phyloP scores from a whole-genome alignment of 2,113 vertebrate genomes.

The Prunella fulvescens region DNA sequence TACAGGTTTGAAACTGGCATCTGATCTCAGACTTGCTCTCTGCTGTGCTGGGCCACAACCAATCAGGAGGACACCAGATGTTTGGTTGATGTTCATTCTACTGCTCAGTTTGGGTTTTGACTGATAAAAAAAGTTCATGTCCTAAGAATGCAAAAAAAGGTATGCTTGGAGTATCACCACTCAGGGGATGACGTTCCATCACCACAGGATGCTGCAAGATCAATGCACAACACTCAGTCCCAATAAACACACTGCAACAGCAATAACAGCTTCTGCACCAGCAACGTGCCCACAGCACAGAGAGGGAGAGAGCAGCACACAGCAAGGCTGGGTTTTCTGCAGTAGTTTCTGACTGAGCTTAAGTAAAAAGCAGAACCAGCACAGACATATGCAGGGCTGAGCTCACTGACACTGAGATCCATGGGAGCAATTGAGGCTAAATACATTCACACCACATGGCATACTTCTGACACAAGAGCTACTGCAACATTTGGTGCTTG shows the following conservation, averaged over 20 bases:
- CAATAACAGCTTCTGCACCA: neutral
- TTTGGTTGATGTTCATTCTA: neutral
- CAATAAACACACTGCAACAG: neutral
- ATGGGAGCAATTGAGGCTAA: neutral
- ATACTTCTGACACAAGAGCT: neutral
- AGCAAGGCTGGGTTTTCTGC: neutral
- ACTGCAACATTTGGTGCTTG: constrained; percentile 25
- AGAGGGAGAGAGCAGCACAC: neutral
- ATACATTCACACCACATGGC: neutral
- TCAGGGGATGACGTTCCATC: neutral
- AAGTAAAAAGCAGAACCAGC: neutral
- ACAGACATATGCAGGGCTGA: neutral
- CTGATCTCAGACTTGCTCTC: neutral
- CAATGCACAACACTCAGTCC: neutral
- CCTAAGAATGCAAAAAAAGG: neutral
- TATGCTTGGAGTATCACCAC: neutral
- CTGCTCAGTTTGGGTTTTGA: neutral
- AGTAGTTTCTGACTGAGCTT: neutral
- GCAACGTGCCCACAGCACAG: neutral
- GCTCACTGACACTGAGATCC: neutral
- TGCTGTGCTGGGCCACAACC: neutral
- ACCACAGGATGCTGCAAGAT: neutral
- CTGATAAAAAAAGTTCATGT: neutral
- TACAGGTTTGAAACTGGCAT: neutral
- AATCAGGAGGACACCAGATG: neutral